Conservation (phyloP, 2,797 vertebrate genomes). For the Monodelphis domestica region DNA sequence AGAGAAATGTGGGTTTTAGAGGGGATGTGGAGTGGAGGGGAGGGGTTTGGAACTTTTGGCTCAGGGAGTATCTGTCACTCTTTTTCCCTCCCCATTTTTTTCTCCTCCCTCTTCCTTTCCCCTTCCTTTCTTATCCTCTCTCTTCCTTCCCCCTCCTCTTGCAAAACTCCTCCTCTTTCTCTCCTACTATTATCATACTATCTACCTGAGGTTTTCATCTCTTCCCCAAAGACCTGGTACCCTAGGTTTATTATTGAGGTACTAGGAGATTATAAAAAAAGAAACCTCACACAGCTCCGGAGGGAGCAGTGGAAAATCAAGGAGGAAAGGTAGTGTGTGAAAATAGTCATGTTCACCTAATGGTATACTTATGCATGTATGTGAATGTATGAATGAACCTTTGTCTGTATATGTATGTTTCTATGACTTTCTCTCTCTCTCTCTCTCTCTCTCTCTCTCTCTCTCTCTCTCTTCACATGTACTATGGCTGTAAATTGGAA, state of each 20-base stretch:
- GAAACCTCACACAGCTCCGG: neutral
- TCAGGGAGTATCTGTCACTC: neutral
- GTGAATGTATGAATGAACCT: constrained; percentile 15
- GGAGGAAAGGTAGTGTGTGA: neutral
- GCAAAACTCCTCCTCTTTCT: neutral
- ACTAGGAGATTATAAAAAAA: neutral
- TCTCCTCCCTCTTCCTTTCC: neutral
- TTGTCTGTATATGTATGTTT: neutral
- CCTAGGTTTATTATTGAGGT: neutral
- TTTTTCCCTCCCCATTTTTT: neutral
- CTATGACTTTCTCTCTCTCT: neutral
- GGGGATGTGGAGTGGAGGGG: neutral
- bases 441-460: no score
- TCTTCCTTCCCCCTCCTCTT: neutral
- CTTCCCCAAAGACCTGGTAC: neutral
- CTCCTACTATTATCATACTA: neutral
- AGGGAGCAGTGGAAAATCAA: neutral
- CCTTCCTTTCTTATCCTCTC: neutral
- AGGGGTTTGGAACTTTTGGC: neutral
- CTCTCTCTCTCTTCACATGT: neutral
- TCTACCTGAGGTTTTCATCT: neutral
- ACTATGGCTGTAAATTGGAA: constrained; percentile 11
- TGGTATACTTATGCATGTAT: constrained; percentile 6
- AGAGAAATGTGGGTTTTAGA: neutral
- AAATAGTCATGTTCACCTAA: neutral